Conservation (phyloP, 2,888 invertebrate species). For the Ligdia adustata region DNA sequence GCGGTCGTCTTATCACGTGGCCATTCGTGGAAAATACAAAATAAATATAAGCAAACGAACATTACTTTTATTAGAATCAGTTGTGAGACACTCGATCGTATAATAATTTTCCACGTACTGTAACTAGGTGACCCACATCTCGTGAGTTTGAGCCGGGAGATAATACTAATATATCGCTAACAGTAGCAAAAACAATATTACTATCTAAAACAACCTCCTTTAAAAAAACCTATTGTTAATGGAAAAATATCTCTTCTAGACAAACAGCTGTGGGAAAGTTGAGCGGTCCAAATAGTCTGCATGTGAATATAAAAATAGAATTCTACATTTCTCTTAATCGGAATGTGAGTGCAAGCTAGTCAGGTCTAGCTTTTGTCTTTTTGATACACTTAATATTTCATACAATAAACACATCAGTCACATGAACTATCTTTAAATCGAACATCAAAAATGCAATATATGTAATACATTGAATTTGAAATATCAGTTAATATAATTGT, state of each 20-base stretch:
- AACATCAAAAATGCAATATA: slow-evolving; percentile 58
- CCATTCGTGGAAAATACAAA: slow-evolving; percentile 71
- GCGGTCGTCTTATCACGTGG: slow-evolving; percentile 2
- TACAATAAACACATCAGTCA: slow-evolving; percentile 35
- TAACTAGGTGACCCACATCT: slow-evolving; percentile 38
- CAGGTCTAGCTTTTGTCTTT: slow-evolving; percentile 32
- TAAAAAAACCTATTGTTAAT: slow-evolving; percentile 47
- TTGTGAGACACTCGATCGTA: slow-evolving; percentile 55
- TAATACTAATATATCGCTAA: slow-evolving; percentile 31
- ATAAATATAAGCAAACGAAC: slow-evolving; percentile 56
- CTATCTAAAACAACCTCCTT: slow-evolving; percentile 41
- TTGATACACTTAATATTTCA: slow-evolving; percentile 32
- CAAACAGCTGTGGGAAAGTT: slow-evolving; percentile 36
- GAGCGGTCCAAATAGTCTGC: slow-evolving; percentile 36
- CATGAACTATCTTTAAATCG: slow-evolving; percentile 42
- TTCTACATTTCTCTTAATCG: slow-evolving; percentile 39
- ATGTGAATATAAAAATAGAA: slow-evolving; percentile 51
- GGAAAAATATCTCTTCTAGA: slow-evolving; percentile 43
- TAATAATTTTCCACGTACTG: slow-evolving; percentile 65
- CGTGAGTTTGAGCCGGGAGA: slow-evolving; percentile 31
- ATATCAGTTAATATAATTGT: too few relatives aligned
- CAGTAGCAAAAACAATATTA: slow-evolving; percentile 26
- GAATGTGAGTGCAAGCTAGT: slow-evolving; percentile 51
- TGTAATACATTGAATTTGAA: too few relatives aligned
- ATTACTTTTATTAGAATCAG: slow-evolving; percentile 58